A percentile compares a stretch with the other conserved stretches of the same genome.
phyloP scores from a whole-genome alignment of 2,797 vertebrate genomes.

The Amblyraja radiata region DNA sequence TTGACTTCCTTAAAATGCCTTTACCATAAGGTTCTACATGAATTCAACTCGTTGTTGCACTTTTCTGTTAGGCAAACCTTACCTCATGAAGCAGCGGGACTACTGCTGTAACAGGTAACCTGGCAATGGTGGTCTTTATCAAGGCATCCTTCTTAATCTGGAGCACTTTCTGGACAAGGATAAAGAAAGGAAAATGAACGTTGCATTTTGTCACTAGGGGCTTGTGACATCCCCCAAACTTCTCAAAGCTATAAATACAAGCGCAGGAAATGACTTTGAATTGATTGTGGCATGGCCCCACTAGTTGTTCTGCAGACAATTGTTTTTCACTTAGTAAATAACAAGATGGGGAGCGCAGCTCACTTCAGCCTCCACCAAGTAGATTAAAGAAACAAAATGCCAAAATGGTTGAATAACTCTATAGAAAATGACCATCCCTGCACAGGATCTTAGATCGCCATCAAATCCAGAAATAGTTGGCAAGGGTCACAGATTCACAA shows the following conservation, averaged over 20 bases:
- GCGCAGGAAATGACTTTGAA: not conserved
- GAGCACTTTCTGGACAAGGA: constrained; percentile 78
- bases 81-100: constrained; percentile 88
- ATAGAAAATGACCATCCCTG: not conserved
- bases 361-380: not conserved
- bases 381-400: not conserved
- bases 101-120: constrained; percentile 81
- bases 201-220: not conserved
- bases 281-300: not conserved
- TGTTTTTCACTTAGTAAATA: not conserved
- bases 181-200: not conserved
- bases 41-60: not conserved
- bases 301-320: not conserved
- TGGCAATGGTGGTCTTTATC: constrained; percentile 86
- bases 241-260: not conserved
- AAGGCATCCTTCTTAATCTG: constrained; percentile 75
- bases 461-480: not conserved
- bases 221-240: not conserved
- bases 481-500: not conserved
- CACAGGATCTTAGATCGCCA: not conserved
- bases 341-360: not conserved
- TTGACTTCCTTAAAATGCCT: not conserved
- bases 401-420: not conserved
- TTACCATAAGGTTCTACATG: not conserved
- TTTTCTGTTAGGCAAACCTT: constrained; percentile 41